These are phyloP conservation scores for Steinernema scapterisci DNA, from an alignment of 2,888 invertebrate genomes.

Conservation along the genomic window DNA sequence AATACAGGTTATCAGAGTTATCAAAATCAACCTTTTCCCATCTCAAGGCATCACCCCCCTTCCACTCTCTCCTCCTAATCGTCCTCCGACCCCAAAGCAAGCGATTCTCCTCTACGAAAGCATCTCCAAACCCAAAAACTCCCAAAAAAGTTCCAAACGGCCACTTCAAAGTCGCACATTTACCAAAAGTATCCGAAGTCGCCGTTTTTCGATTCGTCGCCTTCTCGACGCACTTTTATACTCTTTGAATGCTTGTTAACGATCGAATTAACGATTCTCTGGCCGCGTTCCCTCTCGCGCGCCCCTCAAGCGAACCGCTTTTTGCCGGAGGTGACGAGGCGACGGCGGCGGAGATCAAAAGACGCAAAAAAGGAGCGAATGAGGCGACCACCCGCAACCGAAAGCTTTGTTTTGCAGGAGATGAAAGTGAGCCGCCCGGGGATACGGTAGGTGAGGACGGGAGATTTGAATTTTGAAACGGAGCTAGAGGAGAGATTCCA, in stretches of 20 bases:
- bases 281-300: not conserved
- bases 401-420: constrained; percentile 23
- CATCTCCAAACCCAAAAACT: not conserved
- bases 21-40: no score
- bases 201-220: not conserved
- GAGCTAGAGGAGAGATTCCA: not conserved
- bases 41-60: no score
- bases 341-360: constrained; percentile 28
- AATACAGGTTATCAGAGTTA: no score
- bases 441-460: constrained; percentile 17
- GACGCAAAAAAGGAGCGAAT: constrained; percentile 26
- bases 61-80: no score
- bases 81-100: no score
- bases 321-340: constrained; percentile 30
- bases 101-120: no score
- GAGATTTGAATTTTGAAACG: constrained; percentile 6
- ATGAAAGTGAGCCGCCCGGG: constrained; percentile 22
- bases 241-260: constrained; percentile 20
- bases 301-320: not conserved
- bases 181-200: not conserved
- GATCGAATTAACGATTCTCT: constrained; percentile 24
- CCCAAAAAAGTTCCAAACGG: not conserved
- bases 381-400: constrained; percentile 28
- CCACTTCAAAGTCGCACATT: not conserved
- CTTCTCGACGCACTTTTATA: constrained; percentile 22